phyloP scores from a whole-genome alignment of 1,140 invertebrate genomes.

The Pseudobourletiella spinata region DNA sequence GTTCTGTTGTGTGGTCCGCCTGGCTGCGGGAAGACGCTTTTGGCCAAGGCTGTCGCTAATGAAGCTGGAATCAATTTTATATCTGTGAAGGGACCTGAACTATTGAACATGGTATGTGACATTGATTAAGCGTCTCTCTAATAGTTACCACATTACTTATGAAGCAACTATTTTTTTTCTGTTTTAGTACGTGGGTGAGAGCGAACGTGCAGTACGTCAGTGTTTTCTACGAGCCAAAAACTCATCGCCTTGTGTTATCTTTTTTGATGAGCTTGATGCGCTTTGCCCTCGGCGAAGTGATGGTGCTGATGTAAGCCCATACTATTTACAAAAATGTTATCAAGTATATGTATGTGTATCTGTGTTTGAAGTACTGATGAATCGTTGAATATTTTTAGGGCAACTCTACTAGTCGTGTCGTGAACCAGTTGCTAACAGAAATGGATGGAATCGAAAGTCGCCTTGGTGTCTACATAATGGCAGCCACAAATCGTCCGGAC shows the following conservation, averaged over 20 bases:
- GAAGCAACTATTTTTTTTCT: too few relatives aligned
- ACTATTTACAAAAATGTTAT: neutral
- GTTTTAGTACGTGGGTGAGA: conserved; percentile 93
- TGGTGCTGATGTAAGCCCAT: conserved; percentile 50
- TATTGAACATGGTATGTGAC: conserved; percentile 93
- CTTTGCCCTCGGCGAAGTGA: conserved; percentile 82
- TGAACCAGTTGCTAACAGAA: conserved; percentile 95
- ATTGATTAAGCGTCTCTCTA: neutral
- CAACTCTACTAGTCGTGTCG: conserved; percentile 66
- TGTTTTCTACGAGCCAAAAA: conserved; percentile 90
- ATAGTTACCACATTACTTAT: neutral
- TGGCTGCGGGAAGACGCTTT: conserved; percentile 73
- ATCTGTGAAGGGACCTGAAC: conserved; percentile 91
- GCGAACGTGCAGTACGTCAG: conserved; percentile 88
- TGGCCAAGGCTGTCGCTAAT: conserved; percentile 91
- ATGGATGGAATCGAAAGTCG: conserved; percentile 93
- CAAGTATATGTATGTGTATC: conserved; percentile 8
- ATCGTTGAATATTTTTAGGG: conserved; percentile 43
- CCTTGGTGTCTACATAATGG: conserved; percentile 83
- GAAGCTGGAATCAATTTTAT: conserved; percentile 92
- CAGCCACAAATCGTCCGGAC: conserved; percentile 92
- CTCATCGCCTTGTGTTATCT: conserved; percentile 96
- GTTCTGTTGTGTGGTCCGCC: conserved; percentile 89
- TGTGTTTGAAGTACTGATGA: too few relatives aligned
- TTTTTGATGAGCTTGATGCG: conserved; percentile 98